Percentiles rank a stretch among this genome's conserved stretches.
Conservation (phyloP, 1,140 invertebrate species). For the Rhopalosiphum maidis region DNA sequence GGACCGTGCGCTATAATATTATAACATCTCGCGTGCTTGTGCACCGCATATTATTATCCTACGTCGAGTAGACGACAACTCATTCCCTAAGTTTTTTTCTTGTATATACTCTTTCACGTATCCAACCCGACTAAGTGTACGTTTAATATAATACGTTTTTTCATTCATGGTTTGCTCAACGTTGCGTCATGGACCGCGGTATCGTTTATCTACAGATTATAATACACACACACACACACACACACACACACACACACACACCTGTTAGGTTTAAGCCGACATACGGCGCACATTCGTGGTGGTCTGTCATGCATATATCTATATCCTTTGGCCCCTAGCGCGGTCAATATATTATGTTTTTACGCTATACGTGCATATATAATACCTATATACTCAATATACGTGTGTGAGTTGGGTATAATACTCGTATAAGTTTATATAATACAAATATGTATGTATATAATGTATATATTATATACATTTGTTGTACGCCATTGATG, state of each 20-base stretch:
- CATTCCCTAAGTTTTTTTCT: not conserved
- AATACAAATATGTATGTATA: not conserved
- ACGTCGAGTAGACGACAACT: not conserved
- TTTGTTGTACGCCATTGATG: not conserved
- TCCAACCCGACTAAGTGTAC: not conserved
- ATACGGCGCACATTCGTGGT: not conserved
- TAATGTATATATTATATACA: not conserved
- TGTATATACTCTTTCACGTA: not conserved
- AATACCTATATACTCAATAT: not conserved
- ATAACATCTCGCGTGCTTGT: not conserved
- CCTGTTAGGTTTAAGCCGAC: conserved; percentile 3
- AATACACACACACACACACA: not conserved
- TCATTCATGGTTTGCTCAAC: not conserved
- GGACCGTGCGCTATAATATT: conserved; percentile 33
- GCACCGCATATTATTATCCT: not conserved
- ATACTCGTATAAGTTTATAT: not conserved
- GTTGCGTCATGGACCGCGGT: not conserved
- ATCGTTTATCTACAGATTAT: not conserved
- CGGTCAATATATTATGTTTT: not conserved
- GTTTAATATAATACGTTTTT: not conserved
- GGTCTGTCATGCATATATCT: not conserved
- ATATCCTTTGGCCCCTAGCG: not conserved
- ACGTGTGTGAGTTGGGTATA: not conserved
- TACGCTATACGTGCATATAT: not conserved
- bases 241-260: not conserved